A percentile compares a stretch with the other conserved stretches of the same genome.
phyloP scores from a whole-genome alignment of 2,113 vertebrate genomes.

The Alligator sinensis region DNA sequence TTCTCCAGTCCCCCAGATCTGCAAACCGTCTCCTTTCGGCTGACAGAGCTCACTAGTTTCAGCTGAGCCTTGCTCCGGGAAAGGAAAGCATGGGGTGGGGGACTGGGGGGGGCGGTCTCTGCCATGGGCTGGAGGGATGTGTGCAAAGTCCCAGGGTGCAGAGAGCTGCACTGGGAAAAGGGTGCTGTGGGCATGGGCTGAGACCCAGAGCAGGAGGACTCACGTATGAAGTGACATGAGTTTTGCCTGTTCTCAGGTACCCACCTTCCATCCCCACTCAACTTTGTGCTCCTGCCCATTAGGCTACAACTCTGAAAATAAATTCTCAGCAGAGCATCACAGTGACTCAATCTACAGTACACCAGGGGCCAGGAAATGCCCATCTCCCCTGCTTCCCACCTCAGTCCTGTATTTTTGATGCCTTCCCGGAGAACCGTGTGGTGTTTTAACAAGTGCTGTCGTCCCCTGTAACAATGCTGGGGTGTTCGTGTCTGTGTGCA shows the following conservation, averaged over 20 bases:
- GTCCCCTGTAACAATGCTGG: not conserved
- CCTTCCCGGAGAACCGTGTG: not conserved
- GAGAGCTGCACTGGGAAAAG: not conserved
- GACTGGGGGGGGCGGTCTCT: not conserved
- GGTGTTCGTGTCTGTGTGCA: no score
- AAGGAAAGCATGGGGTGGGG: not conserved
- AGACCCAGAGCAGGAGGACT: not conserved
- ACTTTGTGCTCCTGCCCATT: not conserved
- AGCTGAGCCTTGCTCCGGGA: not conserved
- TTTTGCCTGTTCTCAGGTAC: not conserved
- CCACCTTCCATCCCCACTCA: rapidly evolving
- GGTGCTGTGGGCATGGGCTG: not conserved
- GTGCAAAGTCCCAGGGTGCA: not conserved
- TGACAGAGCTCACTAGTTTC: not conserved
- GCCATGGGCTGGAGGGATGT: not conserved
- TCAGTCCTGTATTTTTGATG: slow-evolving; percentile 26
- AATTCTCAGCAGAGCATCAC: not conserved
- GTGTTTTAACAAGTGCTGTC: slow-evolving; percentile 38
- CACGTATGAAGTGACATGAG: rapidly evolving
- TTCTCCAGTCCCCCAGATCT: not conserved
- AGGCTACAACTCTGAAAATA: rapidly evolving
- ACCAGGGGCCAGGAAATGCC: no score
- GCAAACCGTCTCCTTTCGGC: not conserved
- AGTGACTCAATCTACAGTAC: not conserved
- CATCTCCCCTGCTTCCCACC: not conserved